A percentile compares a stretch with the other conserved stretches of the same genome.
These are phyloP conservation scores for Ellobium chinense DNA, from an alignment of 2,888 invertebrate genomes.

Conservation along the genomic window DNA sequence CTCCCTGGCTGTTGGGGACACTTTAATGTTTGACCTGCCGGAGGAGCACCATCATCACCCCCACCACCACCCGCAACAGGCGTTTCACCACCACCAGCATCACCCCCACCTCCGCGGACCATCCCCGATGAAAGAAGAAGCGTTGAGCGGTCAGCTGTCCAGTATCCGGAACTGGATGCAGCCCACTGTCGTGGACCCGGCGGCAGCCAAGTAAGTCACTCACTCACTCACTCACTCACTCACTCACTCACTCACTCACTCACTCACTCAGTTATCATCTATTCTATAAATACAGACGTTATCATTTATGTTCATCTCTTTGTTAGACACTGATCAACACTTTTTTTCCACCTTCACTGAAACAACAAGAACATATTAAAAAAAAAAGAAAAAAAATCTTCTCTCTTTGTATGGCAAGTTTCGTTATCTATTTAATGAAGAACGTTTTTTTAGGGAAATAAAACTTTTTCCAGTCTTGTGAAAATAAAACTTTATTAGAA, in stretches of 20 bases:
- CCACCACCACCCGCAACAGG: slow-evolving; percentile 30
- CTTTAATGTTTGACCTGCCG: slow-evolving; percentile 44
- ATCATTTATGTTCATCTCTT: too few relatives aligned
- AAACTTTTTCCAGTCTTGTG: too few relatives aligned
- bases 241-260: not conserved
- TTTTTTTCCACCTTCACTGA: too few relatives aligned
- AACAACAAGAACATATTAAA: too few relatives aligned
- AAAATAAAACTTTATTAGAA: too few relatives aligned
- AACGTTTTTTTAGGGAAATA: too few relatives aligned
- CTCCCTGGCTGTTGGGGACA: slow-evolving; percentile 19
- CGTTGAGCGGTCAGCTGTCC: slow-evolving; percentile 62
- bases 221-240: not conserved
- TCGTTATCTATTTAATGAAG: too few relatives aligned
- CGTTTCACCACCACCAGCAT: slow-evolving; percentile 25
- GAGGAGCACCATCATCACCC: slow-evolving; percentile 33
- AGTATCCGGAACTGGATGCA: slow-evolving; percentile 79
- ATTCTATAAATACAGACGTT: too few relatives aligned
- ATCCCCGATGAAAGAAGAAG: slow-evolving; percentile 73
- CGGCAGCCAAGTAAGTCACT: slow-evolving; percentile 47
- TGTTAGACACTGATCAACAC: too few relatives aligned
- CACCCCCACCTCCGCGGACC: slow-evolving; percentile 2
- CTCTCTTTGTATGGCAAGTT: too few relatives aligned
- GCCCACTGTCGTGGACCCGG: slow-evolving; percentile 74
- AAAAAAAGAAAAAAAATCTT: too few relatives aligned
- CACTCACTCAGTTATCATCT: too few relatives aligned